Percentiles rank a stretch among this genome's conserved stretches.
phyloP scores from a whole-genome alignment of 2,888 invertebrate genomes.

The Coelopa pilipes region DNA sequence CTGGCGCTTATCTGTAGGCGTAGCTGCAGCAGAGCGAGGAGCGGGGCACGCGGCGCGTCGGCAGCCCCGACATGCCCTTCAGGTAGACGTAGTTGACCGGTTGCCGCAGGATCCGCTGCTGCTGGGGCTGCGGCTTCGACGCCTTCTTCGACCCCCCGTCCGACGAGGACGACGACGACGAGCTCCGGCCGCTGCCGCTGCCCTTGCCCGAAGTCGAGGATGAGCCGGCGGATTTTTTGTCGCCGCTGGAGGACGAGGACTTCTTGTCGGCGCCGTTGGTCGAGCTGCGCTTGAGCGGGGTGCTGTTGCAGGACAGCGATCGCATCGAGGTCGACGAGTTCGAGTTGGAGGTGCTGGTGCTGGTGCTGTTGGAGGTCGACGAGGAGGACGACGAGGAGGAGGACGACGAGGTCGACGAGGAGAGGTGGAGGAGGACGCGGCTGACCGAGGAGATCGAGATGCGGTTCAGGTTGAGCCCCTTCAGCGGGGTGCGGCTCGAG shows the following conservation, averaged over 20 bases:
- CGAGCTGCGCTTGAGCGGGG: slow-evolving; percentile 55
- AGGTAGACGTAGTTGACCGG: slow-evolving; percentile 84
- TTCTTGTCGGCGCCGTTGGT: slow-evolving; percentile 36
- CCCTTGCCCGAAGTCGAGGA: too few relatives aligned
- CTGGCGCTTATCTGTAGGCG: slow-evolving; percentile 43
- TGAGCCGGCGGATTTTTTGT: slow-evolving; percentile 27
- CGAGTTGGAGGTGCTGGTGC: slow-evolving; percentile 67
- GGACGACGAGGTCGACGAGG: slow-evolving; percentile 68
- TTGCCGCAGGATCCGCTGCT: slow-evolving; percentile 74
- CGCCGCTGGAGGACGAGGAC: slow-evolving; percentile 1
- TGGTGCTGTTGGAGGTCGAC: slow-evolving; percentile 69
- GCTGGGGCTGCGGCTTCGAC: slow-evolving; percentile 39
- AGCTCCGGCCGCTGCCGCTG: not conserved
- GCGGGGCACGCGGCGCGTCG: slow-evolving; percentile 82
- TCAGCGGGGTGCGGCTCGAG: slow-evolving; percentile 55
- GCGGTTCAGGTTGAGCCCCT: slow-evolving; percentile 59
- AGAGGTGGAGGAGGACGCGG: slow-evolving; percentile 76
- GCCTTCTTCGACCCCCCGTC: not conserved
- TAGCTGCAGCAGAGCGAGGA: slow-evolving; percentile 65
- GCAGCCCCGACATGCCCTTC: slow-evolving; percentile 82
- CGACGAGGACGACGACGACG: not conserved
- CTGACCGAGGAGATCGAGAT: slow-evolving; percentile 72
- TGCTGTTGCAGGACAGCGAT: slow-evolving; percentile 74
- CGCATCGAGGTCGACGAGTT: slow-evolving; percentile 68
- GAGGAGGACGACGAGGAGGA: slow-evolving; percentile 72